Evolutionary conservation across 2,113 vertebrate species (phyloP).

Genomic region (Mus pahari): DNA sequence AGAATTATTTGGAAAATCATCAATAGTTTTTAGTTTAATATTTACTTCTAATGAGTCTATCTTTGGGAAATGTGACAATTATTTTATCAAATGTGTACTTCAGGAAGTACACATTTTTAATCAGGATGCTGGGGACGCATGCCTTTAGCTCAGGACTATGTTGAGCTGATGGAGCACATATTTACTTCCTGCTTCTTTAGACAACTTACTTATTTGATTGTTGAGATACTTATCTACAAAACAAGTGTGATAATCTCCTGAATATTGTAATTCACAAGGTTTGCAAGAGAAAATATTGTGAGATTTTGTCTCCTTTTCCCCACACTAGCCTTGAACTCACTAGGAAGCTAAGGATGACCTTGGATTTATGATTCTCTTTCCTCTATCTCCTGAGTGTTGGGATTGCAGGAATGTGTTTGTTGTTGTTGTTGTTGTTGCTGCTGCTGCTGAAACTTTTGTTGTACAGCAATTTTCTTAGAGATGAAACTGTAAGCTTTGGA

Average conservation of each 20-base stretch:
- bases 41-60: neutral
- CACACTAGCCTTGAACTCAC: no score
- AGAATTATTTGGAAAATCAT: neutral
- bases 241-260: neutral
- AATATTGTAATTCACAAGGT: neutral
- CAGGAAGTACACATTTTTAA: neutral
- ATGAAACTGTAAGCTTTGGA: neutral
- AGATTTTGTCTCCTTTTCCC: neutral
- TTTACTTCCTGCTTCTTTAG: neutral
- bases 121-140: no score
- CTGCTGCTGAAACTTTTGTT: neutral
- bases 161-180: neutral
- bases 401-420: neutral
- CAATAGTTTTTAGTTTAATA: neutral
- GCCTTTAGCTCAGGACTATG: neutral
- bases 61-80: neutral
- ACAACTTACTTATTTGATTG: neutral
- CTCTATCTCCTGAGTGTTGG: neutral
- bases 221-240: neutral
- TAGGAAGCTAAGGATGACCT: neutral
- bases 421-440: neutral
- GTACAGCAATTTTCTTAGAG: neutral
- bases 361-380: neutral
- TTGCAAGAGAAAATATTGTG: neutral
- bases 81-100: neutral